phyloP scores from a whole-genome alignment of 2,888 invertebrate genomes.

The Chloroclysta siterata region DNA sequence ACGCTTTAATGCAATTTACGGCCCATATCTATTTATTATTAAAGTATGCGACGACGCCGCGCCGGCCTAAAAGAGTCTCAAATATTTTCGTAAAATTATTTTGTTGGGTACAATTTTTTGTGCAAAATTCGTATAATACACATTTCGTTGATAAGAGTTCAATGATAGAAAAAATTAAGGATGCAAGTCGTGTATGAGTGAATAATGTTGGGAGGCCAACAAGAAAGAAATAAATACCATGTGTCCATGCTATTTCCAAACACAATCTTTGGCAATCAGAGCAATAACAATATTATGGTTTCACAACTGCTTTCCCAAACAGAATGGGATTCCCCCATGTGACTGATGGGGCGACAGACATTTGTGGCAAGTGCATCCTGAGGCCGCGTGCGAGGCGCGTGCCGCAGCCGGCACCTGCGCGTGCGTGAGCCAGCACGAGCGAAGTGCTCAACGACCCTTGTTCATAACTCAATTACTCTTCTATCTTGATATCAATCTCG shows the following conservation, averaged over 20 bases:
- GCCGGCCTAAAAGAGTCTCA: neutral
- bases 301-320: constrained; percentile 52
- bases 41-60: constrained; percentile 16
- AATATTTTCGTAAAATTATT: neutral
- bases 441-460: constrained; percentile 36
- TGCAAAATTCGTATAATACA: too few relatives aligned
- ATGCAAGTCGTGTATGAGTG: too few relatives aligned
- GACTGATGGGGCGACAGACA: constrained; percentile 60
- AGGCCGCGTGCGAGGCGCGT: constrained; percentile 54
- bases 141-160: too few relatives aligned
- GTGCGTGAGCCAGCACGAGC: constrained; percentile 34
- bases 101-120: neutral
- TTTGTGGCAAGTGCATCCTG: constrained; percentile 76
- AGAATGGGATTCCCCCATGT: constrained; percentile 55
- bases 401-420: constrained; percentile 53
- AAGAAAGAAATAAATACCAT: too few relatives aligned
- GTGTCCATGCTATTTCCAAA: constrained; percentile 11
- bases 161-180: too few relatives aligned
- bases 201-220: too few relatives aligned
- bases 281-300: constrained; percentile 64
- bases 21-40: constrained; percentile 34
- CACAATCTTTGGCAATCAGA: constrained; percentile 37
- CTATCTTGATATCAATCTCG: constrained; percentile 19
- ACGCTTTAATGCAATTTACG: constrained; percentile 40
- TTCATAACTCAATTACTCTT: constrained; percentile 31